Percentiles rank a stretch among this genome's conserved stretches.
Evolutionary conservation across 2,888 invertebrate species (phyloP).

Genomic region (Clepsis dumicolana): DNA sequence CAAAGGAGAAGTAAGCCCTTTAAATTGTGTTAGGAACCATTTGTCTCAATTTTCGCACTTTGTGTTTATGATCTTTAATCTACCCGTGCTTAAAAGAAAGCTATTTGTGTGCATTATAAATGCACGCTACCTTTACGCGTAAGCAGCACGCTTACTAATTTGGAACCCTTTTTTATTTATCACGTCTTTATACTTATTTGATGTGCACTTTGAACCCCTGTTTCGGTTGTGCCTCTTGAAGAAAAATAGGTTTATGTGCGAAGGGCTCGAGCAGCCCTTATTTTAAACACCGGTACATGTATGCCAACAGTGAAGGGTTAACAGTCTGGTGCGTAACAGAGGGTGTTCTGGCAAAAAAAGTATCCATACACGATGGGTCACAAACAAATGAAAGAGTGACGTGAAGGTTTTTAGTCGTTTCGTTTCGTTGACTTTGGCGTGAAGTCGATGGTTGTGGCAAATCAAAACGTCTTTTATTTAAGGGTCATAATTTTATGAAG

Average conservation of each 20-base stretch:
- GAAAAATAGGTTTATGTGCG: conserved; percentile 58
- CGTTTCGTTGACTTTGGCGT: neutral
- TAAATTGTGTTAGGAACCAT: neutral
- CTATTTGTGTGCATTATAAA: neutral
- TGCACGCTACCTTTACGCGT: neutral
- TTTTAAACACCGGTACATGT: conserved; percentile 65
- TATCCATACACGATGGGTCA: conserved; percentile 61
- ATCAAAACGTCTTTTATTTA: neutral
- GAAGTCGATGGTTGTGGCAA: neutral
- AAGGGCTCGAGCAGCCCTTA: conserved; percentile 63
- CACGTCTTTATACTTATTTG: conserved; percentile 40
- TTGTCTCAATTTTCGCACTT: neutral
- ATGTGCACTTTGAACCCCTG: conserved; percentile 48
- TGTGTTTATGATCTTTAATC: neutral
- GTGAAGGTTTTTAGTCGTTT: neutral
- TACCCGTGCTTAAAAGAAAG: neutral
- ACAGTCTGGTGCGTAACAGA: conserved; percentile 77
- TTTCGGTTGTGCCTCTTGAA: conserved; percentile 48
- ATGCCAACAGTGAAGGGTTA: conserved; percentile 77
- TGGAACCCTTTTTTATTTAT: conserved; percentile 40
- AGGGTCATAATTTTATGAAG: neutral
- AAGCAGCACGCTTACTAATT: conserved; percentile 5
- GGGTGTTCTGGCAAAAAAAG: conserved; percentile 65
- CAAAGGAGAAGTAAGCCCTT: neutral
- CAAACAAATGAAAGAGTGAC: conserved; percentile 53